Conservation (phyloP, 1,140 invertebrate genomes). For the Drosophila teissieri region DNA sequence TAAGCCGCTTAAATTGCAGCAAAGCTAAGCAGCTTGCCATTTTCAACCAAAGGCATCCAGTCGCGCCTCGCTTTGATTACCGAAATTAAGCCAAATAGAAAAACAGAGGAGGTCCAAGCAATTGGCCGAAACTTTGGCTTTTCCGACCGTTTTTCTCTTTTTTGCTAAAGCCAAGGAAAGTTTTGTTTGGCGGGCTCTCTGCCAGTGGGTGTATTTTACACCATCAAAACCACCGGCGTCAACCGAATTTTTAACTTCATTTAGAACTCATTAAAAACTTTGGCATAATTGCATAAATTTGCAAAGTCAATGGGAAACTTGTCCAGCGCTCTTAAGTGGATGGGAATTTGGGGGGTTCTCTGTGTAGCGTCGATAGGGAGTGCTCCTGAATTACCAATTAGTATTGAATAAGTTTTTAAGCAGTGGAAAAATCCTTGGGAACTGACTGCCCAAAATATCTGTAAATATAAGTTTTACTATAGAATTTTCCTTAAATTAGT, state of each 20-base stretch:
- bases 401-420: neutral
- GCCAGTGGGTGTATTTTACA: conserved; percentile 67
- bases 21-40: conserved; percentile 19
- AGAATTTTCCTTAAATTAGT: too few relatives aligned
- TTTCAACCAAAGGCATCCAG: conserved; percentile 11
- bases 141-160: neutral
- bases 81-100: conserved; percentile 31
- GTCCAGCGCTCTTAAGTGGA: conserved; percentile 31
- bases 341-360: neutral
- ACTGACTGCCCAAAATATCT: too few relatives aligned
- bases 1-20: conserved; percentile 46
- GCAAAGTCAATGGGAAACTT: conserved; percentile 79
- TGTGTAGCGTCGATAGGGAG: conserved; percentile 1
- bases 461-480: too few relatives aligned
- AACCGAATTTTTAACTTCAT: conserved; percentile 80
- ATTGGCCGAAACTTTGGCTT: conserved; percentile 59
- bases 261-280: conserved; percentile 82
- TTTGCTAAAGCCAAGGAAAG: conserved; percentile 46
- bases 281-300: conserved; percentile 82
- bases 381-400: conserved; percentile 2
- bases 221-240: conserved; percentile 67
- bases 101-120: conserved; percentile 20
- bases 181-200: conserved; percentile 45
- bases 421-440: too few relatives aligned
- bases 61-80: conserved; percentile 39